Evolutionary conservation across 2,888 invertebrate genomes (phyloP), one percentile per base, ranked within the genome.

Genomic region (Tetropium fuscum): DNA sequence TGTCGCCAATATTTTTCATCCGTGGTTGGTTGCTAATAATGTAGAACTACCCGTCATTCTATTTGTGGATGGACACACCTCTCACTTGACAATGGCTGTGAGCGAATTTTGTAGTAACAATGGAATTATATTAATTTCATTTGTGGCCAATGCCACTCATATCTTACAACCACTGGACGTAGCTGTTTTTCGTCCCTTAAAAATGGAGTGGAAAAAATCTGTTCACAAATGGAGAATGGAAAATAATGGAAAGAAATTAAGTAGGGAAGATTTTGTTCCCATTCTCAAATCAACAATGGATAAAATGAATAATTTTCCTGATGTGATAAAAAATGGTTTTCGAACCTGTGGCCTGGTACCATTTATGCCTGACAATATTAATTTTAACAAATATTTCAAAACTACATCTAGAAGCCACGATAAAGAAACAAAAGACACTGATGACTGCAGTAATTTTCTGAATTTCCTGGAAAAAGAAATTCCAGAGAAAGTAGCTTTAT

Each of bases 401-500:
- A 53, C 43, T 53, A n/a, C n/a, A n/a, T n/a, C n/a, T n/a, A n/a
- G n/a, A n/a, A n/a, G n/a, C n/a, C n/a, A 36, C 2, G 49, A 22
- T 36, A 19, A 3, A 6, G 20, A 22, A 38, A 40, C 15, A 41
- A 20, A 38, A 54, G 25, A 44, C n/a, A n/a, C n/a, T 44, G 20
- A 27, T 20, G 27, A 38, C n/a, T 36, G 16, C 8, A 45, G 11
- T 3, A 1, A 25, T 25, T 58, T 53, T 53, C 53, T 47, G 45
- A 30, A 53, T 58, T 53, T 53, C 22, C 40, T 58, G 11, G 51
- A 53, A 53, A 58, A 57, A 34, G 44, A 41, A 44, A 57, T 49
- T 36, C 27, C 36, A 20, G 53, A 58, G 16, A 53, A 53, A 53
- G 34, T 58, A 53, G 45, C 53, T 53, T 7, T 34, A 18, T 58